Evolutionary conservation across 2,888 invertebrate species (phyloP).

Genomic region (Hecatera dysodea): DNA sequence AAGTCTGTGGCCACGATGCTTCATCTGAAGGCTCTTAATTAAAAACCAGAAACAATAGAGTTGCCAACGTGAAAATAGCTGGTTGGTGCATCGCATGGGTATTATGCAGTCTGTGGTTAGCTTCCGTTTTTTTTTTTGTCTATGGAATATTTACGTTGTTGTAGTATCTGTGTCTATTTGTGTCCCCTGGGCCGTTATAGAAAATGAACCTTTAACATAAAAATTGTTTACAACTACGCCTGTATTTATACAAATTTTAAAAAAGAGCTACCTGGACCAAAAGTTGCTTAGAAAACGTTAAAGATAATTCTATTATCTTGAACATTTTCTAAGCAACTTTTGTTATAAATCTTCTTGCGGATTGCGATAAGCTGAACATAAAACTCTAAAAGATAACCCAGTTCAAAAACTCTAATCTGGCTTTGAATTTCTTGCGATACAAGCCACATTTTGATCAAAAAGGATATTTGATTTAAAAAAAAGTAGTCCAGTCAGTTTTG

Average conservation of each 20-base stretch:
- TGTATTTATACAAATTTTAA: too few species aligned
- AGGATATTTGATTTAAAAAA: background rate
- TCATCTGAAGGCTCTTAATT: conserved; percentile 79
- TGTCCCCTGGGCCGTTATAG: background rate
- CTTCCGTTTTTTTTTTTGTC: conserved; percentile 40
- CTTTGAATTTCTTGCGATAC: conserved; percentile 11
- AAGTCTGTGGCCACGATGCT: conserved; percentile 71
- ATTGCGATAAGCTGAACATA: conserved; percentile 22
- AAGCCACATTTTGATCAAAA: conserved; percentile 5
- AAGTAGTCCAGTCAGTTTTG: background rate
- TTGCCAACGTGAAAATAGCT: conserved; percentile 71
- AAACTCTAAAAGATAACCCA: conserved; percentile 26
- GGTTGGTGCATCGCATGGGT: conserved; percentile 65
- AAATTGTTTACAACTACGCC: too few species aligned
- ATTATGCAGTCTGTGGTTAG: conserved; percentile 62
- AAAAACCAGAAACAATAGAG: conserved; percentile 77
- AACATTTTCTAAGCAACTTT: conserved; percentile 18
- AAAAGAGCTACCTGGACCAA: background rate
- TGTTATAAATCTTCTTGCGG: conserved; percentile 34
- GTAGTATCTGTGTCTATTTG: conserved; percentile 15
- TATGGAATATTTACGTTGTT: conserved; percentile 29
- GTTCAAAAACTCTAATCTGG: conserved; percentile 27
- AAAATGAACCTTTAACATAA: background rate
- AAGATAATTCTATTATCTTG: conserved; percentile 5
- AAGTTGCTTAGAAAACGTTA: too few species aligned